phyloP scores from a whole-genome alignment of 2,113 vertebrate species.

The Ctenomys sociabilis region DNA sequence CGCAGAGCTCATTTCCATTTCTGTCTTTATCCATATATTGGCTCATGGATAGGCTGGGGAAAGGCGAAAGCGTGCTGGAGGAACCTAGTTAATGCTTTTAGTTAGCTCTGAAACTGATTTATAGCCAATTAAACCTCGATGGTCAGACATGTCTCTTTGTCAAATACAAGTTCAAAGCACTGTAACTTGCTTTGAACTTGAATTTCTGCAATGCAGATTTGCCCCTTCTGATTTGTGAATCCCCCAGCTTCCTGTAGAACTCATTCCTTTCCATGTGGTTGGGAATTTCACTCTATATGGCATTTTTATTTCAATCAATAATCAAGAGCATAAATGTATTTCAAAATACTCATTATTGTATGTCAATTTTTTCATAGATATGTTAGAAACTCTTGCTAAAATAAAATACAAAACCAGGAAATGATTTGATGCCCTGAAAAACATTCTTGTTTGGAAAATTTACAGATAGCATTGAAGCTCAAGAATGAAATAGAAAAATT shows the following conservation, averaged over 20 bases:
- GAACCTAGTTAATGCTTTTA: background rate
- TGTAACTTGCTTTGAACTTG: too few relatives aligned
- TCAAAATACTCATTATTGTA: background rate
- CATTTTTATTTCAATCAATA: slow-evolving; percentile 41
- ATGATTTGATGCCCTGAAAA: background rate
- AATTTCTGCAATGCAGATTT: background rate
- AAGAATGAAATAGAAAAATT: background rate
- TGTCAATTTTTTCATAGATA: slow-evolving; percentile 1
- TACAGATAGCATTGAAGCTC: background rate
- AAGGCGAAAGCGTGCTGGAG: background rate
- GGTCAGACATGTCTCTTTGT: background rate
- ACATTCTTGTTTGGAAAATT: slow-evolving; percentile 34
- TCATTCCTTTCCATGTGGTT: slow-evolving; percentile 4
- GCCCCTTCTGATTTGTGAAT: background rate
- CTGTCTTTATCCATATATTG: background rate
- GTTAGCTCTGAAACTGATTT: slow-evolving; percentile 4
- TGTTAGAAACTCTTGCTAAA: slow-evolving; percentile 29
- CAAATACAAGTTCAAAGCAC: background rate
- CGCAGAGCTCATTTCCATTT: background rate
- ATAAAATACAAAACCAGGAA: background rate
- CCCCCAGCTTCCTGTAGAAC: background rate
- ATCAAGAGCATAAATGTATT: background rate
- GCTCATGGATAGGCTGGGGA: background rate
- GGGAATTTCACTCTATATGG: background rate
- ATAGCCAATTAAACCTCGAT: background rate